These are phyloP conservation scores for Eupithecia centaureata DNA, from an alignment of 2,888 invertebrate genomes.

Conservation along the genomic window DNA sequence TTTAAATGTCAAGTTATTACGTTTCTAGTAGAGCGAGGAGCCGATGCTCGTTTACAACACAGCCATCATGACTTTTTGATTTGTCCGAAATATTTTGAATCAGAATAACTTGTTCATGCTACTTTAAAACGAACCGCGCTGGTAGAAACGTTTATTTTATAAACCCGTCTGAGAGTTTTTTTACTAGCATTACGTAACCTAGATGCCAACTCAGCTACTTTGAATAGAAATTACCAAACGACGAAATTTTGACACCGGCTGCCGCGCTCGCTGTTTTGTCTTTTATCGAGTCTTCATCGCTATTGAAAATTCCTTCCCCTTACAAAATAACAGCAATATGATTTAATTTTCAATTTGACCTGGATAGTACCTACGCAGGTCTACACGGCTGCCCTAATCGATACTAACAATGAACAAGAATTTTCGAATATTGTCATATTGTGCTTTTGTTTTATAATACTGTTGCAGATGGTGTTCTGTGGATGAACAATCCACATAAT, in stretches of 20 bases:
- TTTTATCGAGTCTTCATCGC: conserved; percentile 59
- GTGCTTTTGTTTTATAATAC: no score
- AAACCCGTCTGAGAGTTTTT: background rate
- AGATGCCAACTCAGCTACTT: conserved; percentile 50
- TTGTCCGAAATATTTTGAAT: background rate
- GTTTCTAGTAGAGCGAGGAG: no score
- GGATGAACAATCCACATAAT: no score
- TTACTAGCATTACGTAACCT: background rate
- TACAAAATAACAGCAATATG: conserved; percentile 49
- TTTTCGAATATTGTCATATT: background rate
- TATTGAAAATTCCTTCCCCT: conserved; percentile 51
- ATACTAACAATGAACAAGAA: conserved; percentile 6
- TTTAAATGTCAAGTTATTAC: no score
- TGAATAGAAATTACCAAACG: conserved; percentile 73
- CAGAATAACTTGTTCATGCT: background rate
- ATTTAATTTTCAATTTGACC: conserved; percentile 53
- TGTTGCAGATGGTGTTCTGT: no score
- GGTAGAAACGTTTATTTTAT: background rate
- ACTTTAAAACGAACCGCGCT: no score
- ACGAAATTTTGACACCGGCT: conserved; percentile 64
- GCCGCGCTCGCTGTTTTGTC: conserved; percentile 47
- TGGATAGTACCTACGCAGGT: conserved; percentile 26
- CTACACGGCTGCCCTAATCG: background rate
- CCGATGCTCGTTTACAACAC: no score
- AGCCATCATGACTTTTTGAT: no score